Evolutionary conservation across 2,113 vertebrate genomes (phyloP).

Genomic region (Cathartes aura): DNA sequence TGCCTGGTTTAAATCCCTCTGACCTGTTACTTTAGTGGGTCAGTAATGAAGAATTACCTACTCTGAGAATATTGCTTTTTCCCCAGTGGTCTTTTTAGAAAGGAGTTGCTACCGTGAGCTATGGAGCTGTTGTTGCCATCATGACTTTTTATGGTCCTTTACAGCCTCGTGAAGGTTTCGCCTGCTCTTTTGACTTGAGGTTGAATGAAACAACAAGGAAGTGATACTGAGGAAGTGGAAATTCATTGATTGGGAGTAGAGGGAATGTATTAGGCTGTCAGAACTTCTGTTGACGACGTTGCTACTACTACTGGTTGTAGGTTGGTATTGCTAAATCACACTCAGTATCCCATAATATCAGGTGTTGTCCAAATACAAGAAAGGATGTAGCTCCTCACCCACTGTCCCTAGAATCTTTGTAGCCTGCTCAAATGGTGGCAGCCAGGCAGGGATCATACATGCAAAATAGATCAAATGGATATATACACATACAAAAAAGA

Average conservation of each 20-base stretch:
- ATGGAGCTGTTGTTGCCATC: neutral
- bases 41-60: neutral
- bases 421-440: neutral
- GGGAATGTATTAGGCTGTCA: neutral
- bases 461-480: neutral
- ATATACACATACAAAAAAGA: neutral
- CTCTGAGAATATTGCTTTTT: neutral
- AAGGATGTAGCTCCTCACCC: neutral
- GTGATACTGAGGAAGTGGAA: neutral
- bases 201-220: neutral
- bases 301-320: neutral
- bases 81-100: neutral
- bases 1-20: neutral
- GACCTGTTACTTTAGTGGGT: neutral
- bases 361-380: neutral
- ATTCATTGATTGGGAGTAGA: neutral
- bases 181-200: neutral
- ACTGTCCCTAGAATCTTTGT: neutral
- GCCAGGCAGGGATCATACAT: neutral
- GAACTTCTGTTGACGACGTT: neutral
- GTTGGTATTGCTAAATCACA: neutral
- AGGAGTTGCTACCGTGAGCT: neutral
- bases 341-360: neutral
- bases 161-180: rapidly evolving
- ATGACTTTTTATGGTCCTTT: neutral